phyloP scores from a whole-genome alignment of 2,797 vertebrate genomes.

The Catostomus latipinnis region DNA sequence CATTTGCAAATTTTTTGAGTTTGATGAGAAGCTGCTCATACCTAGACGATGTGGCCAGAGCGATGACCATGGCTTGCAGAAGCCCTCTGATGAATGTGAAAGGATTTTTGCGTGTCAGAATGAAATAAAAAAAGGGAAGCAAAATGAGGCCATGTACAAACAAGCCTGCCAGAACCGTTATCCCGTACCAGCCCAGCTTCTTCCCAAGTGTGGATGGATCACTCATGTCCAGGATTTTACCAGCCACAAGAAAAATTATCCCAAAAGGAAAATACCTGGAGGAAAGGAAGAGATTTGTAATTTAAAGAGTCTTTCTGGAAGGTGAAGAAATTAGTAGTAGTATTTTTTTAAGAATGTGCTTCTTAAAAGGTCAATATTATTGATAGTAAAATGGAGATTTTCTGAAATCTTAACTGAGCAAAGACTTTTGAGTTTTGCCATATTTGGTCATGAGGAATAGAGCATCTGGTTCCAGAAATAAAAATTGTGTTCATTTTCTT shows the following conservation, averaged over 20 bases:
- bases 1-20: too few relatives aligned
- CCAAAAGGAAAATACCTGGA: slow-evolving; percentile 91
- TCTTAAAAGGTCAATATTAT: too few relatives aligned
- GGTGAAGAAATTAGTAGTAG: not conserved
- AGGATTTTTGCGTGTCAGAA: slow-evolving; percentile 88
- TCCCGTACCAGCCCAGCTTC: slow-evolving; percentile 86
- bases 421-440: too few relatives aligned
- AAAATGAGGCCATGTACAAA: slow-evolving; percentile 83
- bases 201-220: slow-evolving; percentile 82
- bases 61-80: slow-evolving; percentile 89
- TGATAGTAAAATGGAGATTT: too few relatives aligned
- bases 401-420: too few relatives aligned
- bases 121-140: slow-evolving; percentile 82
- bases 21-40: slow-evolving; percentile 55
- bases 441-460: too few relatives aligned
- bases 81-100: slow-evolving; percentile 86
- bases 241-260: slow-evolving; percentile 89
- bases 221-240: slow-evolving; percentile 91
- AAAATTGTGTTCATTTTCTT: too few relatives aligned
- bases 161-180: slow-evolving; percentile 86
- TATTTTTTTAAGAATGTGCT: not conserved
- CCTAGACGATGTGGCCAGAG: slow-evolving; percentile 91
- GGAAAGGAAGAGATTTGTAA: not conserved
- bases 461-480: too few relatives aligned
- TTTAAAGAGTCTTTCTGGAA: not conserved